Evolutionary conservation across 1,140 invertebrate genomes (phyloP), one percentile per base, ranked within the genome.

Genomic region (Tetramorium alpestre): DNA sequence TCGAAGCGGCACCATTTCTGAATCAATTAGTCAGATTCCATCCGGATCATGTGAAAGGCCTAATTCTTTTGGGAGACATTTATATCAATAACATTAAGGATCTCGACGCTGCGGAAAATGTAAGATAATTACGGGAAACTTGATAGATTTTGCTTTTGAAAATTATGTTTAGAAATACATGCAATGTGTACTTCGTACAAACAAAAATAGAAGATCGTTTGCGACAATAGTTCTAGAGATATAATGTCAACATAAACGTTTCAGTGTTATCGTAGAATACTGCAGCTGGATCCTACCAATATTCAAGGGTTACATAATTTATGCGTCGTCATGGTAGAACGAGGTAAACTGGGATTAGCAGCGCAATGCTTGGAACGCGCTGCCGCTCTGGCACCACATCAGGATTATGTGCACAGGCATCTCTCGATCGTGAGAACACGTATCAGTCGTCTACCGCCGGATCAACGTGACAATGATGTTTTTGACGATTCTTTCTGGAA

Each of bases 11-110:
- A 13, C 98, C 98, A 0, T 99, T 98, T 94, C 96, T 99, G 0
- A 98, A 99, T 94, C 98, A 99, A 92, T 96, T 99, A 2, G 97
- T 99, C 33, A 96, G 98, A 88, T 97, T 98, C 93, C 98, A 99
- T 96, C 98, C 99, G 0, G 98, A 99, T 94, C 99, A 99, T 94
- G 97, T 98, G 0, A 99, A 99, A 96, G 99, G 98, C 25, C 95
- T 99, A 11, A 99, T 99, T 87, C 96, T 99, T 22, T 96, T 99
- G 7, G 99, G 99, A 18, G 99, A 99, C 94, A 99, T 99, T 91
- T 99, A 99, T 94, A 99, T 99, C 58, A 99, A 99, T 94, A 98
- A 98, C 87, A 97, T 99, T 88, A 99, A 99, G 94, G 98, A 99
- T 95, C 94, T 99, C 91, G 98, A 99, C 93, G 98, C 98, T 0